Evolutionary conservation across 2,113 vertebrate genomes (phyloP), one percentile per base, ranked within the genome.

Genomic region (Ptychochromis oligacanthus): DNA sequence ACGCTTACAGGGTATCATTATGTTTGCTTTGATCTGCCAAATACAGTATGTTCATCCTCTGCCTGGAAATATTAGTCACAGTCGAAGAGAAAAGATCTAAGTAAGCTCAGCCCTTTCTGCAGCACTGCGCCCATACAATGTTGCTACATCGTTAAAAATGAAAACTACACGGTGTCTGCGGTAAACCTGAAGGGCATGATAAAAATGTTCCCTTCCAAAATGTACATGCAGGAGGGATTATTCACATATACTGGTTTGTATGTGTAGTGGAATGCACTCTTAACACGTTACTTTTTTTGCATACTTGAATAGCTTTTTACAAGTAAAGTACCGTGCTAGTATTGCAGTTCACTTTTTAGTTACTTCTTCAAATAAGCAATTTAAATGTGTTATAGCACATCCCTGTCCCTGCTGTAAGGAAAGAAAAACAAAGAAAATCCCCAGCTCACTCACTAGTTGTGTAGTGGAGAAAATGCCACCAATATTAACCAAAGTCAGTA

Each of bases 21-120:
- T 72, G 43, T 72, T 72, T 72, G 46, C 67, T 72, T 72, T 72
- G 67, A 72, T 72, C 46, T 72, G 31, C 17, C 46, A 54, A 72
- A 11, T 72, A 72, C 67, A 54, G 26, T 43, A 49, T 43, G 58
- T 77, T 60, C 75, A 60, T 28, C 2, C 75, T 59, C 38, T 77
- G 57, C 26, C 75, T 77, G 38, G 17, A 49, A 60, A 46, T 77
- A 77, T 59, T 59, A 60, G 38, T 59, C 24, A 46, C 57, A 49
- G 17, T 22, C 60, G 55, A 59, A 38, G 22, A 20, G 24, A 60
- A 60, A 11, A 31, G 38, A 59, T 49, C 24, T 14, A 49, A 46
- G 57, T 46, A 72, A 72, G 26, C 46, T 6, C 7, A 76, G 15
- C 36, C 15, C 22, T 31, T 17, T 49, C 24, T 26, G 2, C 36